These are phyloP conservation scores for Thrips palmi DNA, from an alignment of 1,140 invertebrate genomes.

Conservation along the genomic window DNA sequence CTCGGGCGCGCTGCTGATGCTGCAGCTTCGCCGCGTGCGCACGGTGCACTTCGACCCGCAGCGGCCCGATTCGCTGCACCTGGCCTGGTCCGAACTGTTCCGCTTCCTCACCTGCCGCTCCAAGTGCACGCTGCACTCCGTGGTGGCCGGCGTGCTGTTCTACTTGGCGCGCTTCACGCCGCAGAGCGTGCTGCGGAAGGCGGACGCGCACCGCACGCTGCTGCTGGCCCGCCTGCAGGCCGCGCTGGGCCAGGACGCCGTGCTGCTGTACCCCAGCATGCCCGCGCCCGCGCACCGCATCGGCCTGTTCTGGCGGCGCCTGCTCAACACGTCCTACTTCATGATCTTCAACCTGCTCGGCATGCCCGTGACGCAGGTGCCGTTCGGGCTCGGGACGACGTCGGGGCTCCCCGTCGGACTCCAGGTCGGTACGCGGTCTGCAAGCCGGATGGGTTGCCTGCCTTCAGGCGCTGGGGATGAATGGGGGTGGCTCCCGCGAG, in stretches of 20 bases:
- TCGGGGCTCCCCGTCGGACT: constrained; percentile 53
- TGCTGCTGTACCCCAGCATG: constrained; percentile 60
- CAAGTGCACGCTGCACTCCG: too few relatives aligned
- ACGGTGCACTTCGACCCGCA: too few relatives aligned
- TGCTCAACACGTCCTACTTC: constrained; percentile 43
- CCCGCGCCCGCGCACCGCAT: constrained; percentile 41
- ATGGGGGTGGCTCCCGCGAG: not conserved
- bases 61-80: too few relatives aligned
- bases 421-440: constrained; percentile 30
- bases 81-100: too few relatives aligned
- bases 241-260: constrained; percentile 37
- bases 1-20: too few relatives aligned
- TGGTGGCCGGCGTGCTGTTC: too few relatives aligned
- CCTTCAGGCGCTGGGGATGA: not conserved
- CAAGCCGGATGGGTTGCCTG: not conserved
- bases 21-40: too few relatives aligned
- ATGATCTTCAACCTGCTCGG: constrained; percentile 56
- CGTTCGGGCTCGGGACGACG: constrained; percentile 35
- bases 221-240: constrained; percentile 21
- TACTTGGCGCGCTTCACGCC: too few relatives aligned
- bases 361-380: constrained; percentile 56
- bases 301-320: constrained; percentile 33
- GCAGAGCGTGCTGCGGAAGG: too few relatives aligned
- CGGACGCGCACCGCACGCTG: not conserved
- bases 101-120: too few relatives aligned